phyloP scores from a whole-genome alignment of 2,888 invertebrate genomes.

The Ptycholaimellus sp. region DNA sequence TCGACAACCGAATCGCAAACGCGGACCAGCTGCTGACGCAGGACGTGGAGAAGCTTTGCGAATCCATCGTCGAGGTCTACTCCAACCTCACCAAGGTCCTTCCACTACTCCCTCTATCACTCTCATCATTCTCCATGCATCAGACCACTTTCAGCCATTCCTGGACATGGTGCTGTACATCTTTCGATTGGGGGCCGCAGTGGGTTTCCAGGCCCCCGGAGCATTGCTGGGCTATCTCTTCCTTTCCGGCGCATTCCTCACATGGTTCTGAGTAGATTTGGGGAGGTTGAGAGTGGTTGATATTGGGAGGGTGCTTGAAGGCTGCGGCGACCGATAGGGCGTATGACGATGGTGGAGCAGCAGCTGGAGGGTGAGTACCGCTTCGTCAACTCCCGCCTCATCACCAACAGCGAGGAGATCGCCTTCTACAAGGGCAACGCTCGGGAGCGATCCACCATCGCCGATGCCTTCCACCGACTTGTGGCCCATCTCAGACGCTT shows the following conservation, averaged over 20 bases:
- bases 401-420: too few relatives aligned
- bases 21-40: constrained; percentile 82
- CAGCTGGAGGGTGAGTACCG: constrained; percentile 93
- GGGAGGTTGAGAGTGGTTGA: too few relatives aligned
- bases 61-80: constrained; percentile 75
- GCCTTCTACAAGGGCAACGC: too few relatives aligned
- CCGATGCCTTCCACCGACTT: constrained; percentile 67
- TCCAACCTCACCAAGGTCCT: constrained; percentile 64
- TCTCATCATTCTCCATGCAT: too few relatives aligned
- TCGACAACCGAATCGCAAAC: constrained; percentile 79
- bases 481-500: constrained; percentile 27
- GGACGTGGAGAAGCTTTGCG: constrained; percentile 90
- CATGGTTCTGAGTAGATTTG: constrained; percentile 26
- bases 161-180: constrained; percentile 82
- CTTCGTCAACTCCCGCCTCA: constrained; percentile 78
- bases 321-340: constrained; percentile 59
- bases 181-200: constrained; percentile 55
- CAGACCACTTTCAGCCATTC: constrained; percentile 42
- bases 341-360: constrained; percentile 74
- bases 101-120: background rate
- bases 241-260: constrained; percentile 59
- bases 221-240: constrained; percentile 65
- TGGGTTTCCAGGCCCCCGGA: constrained; percentile 64
- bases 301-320: too few relatives aligned
- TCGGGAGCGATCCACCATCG: constrained; percentile 62